A percentile compares a stretch with the other conserved stretches of the same genome.
phyloP scores from a whole-genome alignment of 2,113 vertebrate genomes.

The Nothocercus nigrocapillus region DNA sequence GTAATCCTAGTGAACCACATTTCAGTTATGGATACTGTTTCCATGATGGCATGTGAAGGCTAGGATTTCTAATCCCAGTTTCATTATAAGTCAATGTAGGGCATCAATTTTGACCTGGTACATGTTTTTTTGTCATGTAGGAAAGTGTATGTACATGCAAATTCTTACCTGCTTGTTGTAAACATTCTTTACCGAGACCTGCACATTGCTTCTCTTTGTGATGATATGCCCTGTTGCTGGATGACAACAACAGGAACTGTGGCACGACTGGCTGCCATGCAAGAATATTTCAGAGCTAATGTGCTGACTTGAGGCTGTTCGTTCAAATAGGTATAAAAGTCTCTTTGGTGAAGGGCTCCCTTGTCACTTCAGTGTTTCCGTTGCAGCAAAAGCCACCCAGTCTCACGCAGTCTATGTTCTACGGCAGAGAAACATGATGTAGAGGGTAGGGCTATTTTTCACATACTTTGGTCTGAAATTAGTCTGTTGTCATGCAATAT shows the following conservation, averaged over 20 bases:
- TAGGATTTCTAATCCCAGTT: background rate
- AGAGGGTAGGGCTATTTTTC: background rate
- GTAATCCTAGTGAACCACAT: background rate
- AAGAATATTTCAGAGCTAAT: background rate
- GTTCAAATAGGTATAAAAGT: background rate
- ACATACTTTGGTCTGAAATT: too few species aligned
- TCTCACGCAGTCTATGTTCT: background rate
- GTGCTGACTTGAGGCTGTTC: background rate
- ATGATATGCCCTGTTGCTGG: background rate
- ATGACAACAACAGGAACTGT: background rate
- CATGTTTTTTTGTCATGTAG: background rate
- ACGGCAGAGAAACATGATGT: background rate
- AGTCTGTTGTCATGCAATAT: background rate
- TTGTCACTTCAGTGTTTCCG: background rate
- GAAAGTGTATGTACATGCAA: background rate
- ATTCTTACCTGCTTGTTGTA: background rate
- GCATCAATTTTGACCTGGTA: background rate
- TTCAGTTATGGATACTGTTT: background rate
- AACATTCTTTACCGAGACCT: background rate
- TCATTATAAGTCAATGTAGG: background rate
- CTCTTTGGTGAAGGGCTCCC: background rate
- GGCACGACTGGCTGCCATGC: background rate
- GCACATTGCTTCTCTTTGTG: background rate
- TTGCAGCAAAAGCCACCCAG: background rate
- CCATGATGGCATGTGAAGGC: background rate